Evolutionary conservation across 2,113 vertebrate genomes (phyloP).

Genomic region (Centropus bengalensis): DNA sequence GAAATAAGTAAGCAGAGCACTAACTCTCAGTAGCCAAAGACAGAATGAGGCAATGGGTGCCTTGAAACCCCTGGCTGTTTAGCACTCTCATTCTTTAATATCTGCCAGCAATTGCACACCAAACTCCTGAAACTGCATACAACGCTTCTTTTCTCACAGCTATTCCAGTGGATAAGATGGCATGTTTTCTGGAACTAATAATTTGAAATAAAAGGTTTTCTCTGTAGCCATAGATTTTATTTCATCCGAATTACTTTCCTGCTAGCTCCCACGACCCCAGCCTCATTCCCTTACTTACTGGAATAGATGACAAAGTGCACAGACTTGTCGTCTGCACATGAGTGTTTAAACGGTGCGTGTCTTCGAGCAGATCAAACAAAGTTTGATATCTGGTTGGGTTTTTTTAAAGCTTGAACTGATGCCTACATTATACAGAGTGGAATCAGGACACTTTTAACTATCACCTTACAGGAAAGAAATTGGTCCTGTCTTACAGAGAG

Average conservation of each 20-base stretch:
- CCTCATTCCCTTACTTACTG: background rate
- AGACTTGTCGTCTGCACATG: fast-evolving
- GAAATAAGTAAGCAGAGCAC: background rate
- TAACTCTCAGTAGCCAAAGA: background rate
- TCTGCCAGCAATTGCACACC: background rate
- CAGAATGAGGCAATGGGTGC: background rate
- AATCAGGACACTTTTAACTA: background rate
- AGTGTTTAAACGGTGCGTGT: fast-evolving
- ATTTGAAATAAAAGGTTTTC: background rate
- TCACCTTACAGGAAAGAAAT: background rate
- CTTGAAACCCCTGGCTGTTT: background rate
- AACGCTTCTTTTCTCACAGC: background rate
- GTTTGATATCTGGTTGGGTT: background rate
- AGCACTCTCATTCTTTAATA: background rate
- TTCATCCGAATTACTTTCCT: background rate
- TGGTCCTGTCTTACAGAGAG: background rate
- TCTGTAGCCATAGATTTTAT: background rate
- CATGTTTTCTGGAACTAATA: background rate
- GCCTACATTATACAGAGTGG: background rate
- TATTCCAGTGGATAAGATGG: background rate
- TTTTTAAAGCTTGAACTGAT: background rate
- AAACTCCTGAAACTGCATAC: background rate
- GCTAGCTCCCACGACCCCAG: background rate
- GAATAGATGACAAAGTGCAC: background rate
- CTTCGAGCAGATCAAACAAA: background rate